Base-by-base conservation (phyloP, 2,113 vertebrate species). In the Callithrix jacchus region DNA sequence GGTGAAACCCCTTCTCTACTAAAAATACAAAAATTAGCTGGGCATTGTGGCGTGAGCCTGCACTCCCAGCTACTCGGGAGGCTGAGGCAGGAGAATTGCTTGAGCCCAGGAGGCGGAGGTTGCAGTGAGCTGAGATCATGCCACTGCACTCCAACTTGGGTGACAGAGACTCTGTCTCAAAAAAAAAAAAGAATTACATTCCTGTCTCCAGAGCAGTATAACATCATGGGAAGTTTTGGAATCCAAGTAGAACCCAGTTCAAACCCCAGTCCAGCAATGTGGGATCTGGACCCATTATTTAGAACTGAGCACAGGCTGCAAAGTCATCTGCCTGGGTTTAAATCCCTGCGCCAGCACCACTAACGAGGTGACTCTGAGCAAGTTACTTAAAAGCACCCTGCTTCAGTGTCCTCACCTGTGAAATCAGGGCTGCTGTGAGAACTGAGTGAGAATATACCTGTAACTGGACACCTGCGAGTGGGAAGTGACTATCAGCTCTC, bases 321-420 rank as follows among this genome's bases (percentile, higher is more conserved):
- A 70, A 42, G 52, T 37, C 13, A 16, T 42, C n/a, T 9, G 8
- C 49, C 30, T 49, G 20, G 14, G 58, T 61, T 87, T 45, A 71
- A 64, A 27, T 80, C 35, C 49, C 56, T 17, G 9, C 21, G 16
- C 35, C 13, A 14, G 47, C 68, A 56, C 32, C 32, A 4, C 7
- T 45, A 13, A 56, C 32, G 82, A 71, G 89, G 97, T 96, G 94
- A 94, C 93, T 95, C 95, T 97, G 89, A 96, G 89, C 91, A 96
- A 92, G 96, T 89, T 93, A 92, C 90, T 96, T 95, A 97, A 97
- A 92, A 95, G 96, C 70, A 94, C 96, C 94, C 87, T 95, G 96
- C 97, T 96, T 97, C 70, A 87, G 21, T 74, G 96, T 97, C 96
- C 95, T 97, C 90, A 91, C 95, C 97, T 92, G 77, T 96, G 93